These are phyloP conservation scores for Morpho helenor DNA, from an alignment of 2,888 invertebrate species.

Conservation along the genomic window DNA sequence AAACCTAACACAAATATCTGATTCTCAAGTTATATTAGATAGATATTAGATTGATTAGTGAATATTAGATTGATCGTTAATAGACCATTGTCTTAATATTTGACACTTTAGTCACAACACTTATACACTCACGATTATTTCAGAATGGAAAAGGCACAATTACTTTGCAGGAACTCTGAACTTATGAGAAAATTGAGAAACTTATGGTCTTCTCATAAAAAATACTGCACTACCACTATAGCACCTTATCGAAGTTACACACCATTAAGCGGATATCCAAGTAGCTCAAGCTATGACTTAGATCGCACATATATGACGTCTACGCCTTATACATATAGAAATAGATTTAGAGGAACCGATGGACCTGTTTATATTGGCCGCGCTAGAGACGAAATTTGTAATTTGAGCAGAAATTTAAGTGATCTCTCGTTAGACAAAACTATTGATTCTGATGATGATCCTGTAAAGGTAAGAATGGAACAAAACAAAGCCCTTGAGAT, in stretches of 20 bases:
- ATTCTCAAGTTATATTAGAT: no score
- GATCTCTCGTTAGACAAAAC: slow-evolving; percentile 65
- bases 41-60: no score
- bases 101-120: slow-evolving; percentile 11
- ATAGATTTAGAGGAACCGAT: slow-evolving; percentile 47
- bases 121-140: slow-evolving; percentile 45
- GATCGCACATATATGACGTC: slow-evolving; percentile 69
- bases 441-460: slow-evolving; percentile 65
- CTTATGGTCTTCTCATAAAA: slow-evolving; percentile 81
- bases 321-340: slow-evolving; percentile 61
- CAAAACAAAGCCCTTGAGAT: not conserved
- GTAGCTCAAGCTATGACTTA: slow-evolving; percentile 65
- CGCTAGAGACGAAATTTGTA: slow-evolving; percentile 48
- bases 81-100: slow-evolving; percentile 10
- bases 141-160: slow-evolving; percentile 81
- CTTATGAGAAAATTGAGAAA: slow-evolving; percentile 80
- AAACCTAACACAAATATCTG: no score
- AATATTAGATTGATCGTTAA: no score
- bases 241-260: slow-evolving; percentile 60
- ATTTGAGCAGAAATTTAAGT: slow-evolving; percentile 55
- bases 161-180: slow-evolving; percentile 81
- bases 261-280: slow-evolving; percentile 68
- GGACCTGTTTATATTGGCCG: slow-evolving; percentile 35
- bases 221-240: slow-evolving; percentile 70
- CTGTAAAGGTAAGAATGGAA: slow-evolving; percentile 52